A percentile compares a stretch with the other conserved stretches of the same genome.
phyloP scores from a whole-genome alignment of 2,888 invertebrate genomes.

The Drosophila putrida region DNA sequence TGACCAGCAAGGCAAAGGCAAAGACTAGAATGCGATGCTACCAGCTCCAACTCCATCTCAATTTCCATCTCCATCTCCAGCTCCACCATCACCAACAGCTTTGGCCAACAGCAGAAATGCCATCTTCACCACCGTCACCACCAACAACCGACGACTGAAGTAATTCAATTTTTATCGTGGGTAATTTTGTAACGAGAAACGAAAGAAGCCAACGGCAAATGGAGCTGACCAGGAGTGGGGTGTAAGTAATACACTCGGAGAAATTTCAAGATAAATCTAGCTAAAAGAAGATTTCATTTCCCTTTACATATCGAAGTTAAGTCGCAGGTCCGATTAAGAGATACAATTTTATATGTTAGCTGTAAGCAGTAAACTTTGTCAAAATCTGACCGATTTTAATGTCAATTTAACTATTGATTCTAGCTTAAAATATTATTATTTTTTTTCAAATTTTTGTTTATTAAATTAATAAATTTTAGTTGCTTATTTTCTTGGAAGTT shows the following conservation, averaged over 20 bases:
- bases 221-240: constrained; percentile 41
- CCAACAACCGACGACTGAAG: constrained; percentile 70
- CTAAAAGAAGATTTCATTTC: not conserved
- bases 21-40: constrained; percentile 43
- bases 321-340: not conserved
- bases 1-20: constrained; percentile 49
- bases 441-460: no score
- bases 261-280: constrained; percentile 1
- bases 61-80: not conserved
- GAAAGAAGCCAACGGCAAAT: constrained; percentile 70
- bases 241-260: constrained; percentile 9
- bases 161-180: constrained; percentile 85
- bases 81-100: constrained; percentile 1
- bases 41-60: constrained; percentile 12
- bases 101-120: constrained; percentile 2
- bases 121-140: constrained; percentile 9
- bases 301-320: not conserved
- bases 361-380: no score
- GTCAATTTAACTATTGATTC: no score
- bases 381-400: no score
- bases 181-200: constrained; percentile 83
- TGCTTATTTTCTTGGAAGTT: not conserved
- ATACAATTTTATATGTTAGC: no score
- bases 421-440: no score
- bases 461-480: no score